Evolutionary conservation across 1,140 invertebrate species (phyloP).

Genomic region (Drosophila parabipectinata): DNA sequence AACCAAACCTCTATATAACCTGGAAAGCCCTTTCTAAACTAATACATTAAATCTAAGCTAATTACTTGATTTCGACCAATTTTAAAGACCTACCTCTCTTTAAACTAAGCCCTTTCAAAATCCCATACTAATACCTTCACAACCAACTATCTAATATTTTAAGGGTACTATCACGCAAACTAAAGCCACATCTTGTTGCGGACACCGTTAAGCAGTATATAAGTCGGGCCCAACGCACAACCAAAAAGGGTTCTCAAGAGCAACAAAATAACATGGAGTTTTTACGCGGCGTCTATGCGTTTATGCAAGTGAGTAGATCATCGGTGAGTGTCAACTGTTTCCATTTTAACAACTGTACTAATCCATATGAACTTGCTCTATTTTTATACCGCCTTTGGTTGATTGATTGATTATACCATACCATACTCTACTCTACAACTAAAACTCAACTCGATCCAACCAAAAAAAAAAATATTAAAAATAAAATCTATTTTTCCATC

Average conservation of each 20-base stretch:
- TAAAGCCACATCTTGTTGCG: conserved; percentile 83
- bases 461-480: conserved; percentile 7
- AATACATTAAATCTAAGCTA: no score
- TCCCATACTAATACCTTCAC: neutral
- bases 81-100: neutral
- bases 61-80: no score
- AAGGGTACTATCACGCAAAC: conserved; percentile 79
- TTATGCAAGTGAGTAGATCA: conserved; percentile 85
- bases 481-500: conserved; percentile 33
- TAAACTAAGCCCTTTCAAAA: neutral
- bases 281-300: conserved; percentile 84
- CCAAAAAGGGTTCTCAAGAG: conserved; percentile 80
- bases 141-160: neutral
- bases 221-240: conserved; percentile 82
- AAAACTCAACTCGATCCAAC: conserved; percentile 60
- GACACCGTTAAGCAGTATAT: conserved; percentile 84
- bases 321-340: conserved; percentile 84
- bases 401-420: conserved; percentile 71
- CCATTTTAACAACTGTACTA: conserved; percentile 83
- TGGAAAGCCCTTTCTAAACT: no score
- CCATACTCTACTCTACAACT: conserved; percentile 53
- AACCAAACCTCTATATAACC: no score
- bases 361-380: conserved; percentile 84
- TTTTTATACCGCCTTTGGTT: conserved; percentile 80
- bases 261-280: conserved; percentile 84